phyloP scores from a whole-genome alignment of 2,888 invertebrate species.

The Andricus curvator region DNA sequence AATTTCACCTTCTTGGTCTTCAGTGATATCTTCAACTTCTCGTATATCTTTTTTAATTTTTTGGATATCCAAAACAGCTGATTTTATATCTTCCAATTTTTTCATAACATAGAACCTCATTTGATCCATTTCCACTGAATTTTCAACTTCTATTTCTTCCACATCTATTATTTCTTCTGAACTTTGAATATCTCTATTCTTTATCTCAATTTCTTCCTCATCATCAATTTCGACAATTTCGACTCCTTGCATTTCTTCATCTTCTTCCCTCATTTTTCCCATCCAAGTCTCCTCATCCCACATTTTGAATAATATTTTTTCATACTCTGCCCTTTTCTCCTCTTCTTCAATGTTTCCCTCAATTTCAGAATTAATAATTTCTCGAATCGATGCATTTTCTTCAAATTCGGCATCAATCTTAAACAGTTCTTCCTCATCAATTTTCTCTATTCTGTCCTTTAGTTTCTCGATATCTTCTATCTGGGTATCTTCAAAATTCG shows the following conservation, averaged over 20 bases:
- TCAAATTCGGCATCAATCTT: neutral
- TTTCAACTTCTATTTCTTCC: neutral
- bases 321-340: neutral
- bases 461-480: neutral
- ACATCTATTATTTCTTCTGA: neutral
- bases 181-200: neutral
- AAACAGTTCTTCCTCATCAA: neutral
- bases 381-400: neutral
- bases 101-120: neutral
- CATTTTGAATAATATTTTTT: neutral
- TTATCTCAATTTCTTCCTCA: neutral
- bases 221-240: neutral
- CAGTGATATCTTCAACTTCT: neutral
- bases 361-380: neutral
- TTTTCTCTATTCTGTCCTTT: neutral
- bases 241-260: neutral
- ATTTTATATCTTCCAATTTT: neutral
- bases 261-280: neutral
- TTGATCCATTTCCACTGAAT: neutral
- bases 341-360: neutral
- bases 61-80: neutral
- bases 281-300: constrained; percentile 15
- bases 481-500: neutral
- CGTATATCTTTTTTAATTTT: neutral
- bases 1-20: neutral